Percentiles rank a stretch among this genome's conserved stretches.
Evolutionary conservation across 2,797 vertebrate genomes (phyloP).

Genomic region (Spizella passerina): DNA sequence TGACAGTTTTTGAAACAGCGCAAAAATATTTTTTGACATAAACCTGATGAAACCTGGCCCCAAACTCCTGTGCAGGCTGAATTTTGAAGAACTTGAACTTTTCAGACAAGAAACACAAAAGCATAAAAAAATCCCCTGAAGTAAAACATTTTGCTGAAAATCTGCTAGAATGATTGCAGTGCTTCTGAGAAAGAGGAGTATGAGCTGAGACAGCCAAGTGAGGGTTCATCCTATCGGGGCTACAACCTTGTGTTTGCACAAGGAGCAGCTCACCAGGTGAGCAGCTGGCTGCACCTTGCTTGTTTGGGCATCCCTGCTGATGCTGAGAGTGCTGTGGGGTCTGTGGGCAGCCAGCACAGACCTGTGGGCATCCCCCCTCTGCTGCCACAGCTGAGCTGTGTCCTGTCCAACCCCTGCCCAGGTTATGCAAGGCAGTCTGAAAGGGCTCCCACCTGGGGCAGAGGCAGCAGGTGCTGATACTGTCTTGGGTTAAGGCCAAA

Average conservation of each 20-base stretch:
- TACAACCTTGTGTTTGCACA: neutral
- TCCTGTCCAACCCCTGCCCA: neutral
- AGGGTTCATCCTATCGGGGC: neutral
- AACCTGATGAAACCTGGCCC: neutral
- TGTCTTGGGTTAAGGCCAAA: neutral
- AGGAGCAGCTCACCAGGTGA: neutral
- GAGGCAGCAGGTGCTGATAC: neutral
- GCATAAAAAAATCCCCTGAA: neutral
- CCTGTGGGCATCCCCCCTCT: neutral
- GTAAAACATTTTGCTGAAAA: neutral
- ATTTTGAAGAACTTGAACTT: constrained; percentile 18
- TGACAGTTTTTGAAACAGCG: neutral
- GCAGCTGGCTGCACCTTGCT: neutral
- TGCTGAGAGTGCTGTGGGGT: neutral
- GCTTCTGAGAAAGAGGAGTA: neutral
- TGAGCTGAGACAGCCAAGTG: neutral
- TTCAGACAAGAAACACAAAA: neutral
- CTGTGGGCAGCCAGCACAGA: neutral
- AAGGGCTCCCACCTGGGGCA: neutral
- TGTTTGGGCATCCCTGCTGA: neutral
- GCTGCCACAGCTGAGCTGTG: neutral
- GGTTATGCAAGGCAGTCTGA: neutral
- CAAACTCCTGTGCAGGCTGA: neutral
- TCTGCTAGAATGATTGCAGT: neutral
- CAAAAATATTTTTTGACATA: neutral